phyloP scores from a whole-genome alignment of 2,888 invertebrate species.

The Andrena praecox region DNA sequence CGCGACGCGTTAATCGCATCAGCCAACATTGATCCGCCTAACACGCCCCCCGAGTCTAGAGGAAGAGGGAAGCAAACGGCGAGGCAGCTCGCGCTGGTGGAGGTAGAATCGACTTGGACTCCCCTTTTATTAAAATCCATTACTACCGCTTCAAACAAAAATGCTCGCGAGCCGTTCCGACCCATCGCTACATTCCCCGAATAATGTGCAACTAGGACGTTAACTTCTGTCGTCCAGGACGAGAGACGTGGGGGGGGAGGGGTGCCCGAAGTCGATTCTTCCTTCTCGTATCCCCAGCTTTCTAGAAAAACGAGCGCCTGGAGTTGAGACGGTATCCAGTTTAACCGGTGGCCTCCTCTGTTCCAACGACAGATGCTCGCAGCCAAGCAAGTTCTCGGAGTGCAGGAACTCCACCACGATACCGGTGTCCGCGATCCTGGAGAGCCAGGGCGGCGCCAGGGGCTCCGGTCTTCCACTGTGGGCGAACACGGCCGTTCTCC shows the following conservation, averaged over 20 bases:
- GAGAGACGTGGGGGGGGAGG: no score
- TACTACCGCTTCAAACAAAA: not conserved
- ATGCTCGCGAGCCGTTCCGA: not conserved
- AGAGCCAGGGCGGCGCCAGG: conserved; percentile 88
- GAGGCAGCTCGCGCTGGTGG: not conserved
- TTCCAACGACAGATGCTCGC: conserved; percentile 87
- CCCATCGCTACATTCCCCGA: not conserved
- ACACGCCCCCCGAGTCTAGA: not conserved
- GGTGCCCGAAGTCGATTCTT: no score
- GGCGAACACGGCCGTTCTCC: conserved; percentile 90
- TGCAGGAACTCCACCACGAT: conserved; percentile 88
- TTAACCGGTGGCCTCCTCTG: not conserved
- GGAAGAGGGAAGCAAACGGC: not conserved
- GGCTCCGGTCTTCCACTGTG: conserved; percentile 87
- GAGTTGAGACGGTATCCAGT: not conserved
- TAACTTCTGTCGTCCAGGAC: no score
- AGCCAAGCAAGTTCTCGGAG: conserved; percentile 88
- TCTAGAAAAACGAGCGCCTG: no score
- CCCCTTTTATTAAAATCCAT: no score
- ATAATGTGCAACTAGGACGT: no score
- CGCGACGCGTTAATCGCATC: conserved; percentile 31
- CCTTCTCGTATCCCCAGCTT: no score
- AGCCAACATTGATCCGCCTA: conserved; percentile 5
- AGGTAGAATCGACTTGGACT: not conserved
- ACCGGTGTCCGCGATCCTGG: conserved; percentile 89